Evolutionary conservation across 1,140 invertebrate species (phyloP), one percentile per base, ranked within the genome.

Genomic region (Pygmarrhopalites habei): DNA sequence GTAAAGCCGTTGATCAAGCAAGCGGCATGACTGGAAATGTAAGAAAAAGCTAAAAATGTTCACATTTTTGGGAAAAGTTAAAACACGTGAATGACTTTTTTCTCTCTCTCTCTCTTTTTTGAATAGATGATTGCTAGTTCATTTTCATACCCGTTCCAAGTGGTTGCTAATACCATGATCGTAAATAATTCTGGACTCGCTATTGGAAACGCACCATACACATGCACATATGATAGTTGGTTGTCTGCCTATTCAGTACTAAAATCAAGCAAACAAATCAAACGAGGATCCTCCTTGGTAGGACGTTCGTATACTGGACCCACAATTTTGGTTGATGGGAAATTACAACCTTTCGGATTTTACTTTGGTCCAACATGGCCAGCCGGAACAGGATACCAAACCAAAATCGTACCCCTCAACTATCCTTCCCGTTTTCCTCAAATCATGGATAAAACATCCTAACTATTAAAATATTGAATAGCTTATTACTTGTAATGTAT

Each of bases 121-220:
- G n/a, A n/a, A n/a, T 73, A 87, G 85, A 82, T 85, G 67, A 66
- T 92, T 35, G 85, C 87, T 29, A 86, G 85, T 63, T 82, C 89
- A 30, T 73, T 92, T 41, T 87, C 86, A 5, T 95, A 95, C 76
- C 90, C 90, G 21, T 84, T 93, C 71, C 83, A 86, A 74, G 86
- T 95, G 15, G 88, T 94, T 1, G 86, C 88, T 43, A 88, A 87
- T 66, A 90, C 90, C 73, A 92, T 92, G 85, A 82, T 85, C 63
- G 86, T 94, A 15, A 68, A 68, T 49, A 44, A 58, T 21, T 56
- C 26, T 44, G 60, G 86, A 52, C 79, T 94, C 14, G 76, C 77
- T 67, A 89, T 89, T 41, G 89, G 88, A 30, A 77, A 81, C 43
- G 87, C 87, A 21, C 88, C 89, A 1, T 76, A 82, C n/a, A 92